Base-by-base conservation (phyloP, 30 jellyfish, hydroid and myxozoan genomes). In the Hydractinia symbiolongicarpus region DNA sequence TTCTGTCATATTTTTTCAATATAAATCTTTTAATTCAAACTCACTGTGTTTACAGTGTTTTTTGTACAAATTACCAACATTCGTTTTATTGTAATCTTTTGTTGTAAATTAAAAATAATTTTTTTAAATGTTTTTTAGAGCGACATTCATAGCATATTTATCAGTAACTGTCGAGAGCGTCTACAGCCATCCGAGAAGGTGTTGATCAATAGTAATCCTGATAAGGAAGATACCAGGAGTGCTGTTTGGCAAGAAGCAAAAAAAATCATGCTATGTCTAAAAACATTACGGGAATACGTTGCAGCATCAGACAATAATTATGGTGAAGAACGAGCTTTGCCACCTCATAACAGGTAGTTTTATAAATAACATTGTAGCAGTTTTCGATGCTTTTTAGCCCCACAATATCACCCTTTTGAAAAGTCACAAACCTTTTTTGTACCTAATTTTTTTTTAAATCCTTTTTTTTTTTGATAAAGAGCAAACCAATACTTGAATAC, bases 251-350 rank as follows among this genome's bases (percentile, higher is more conserved):
- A 82, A 66, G 94, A 81, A 54, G 96, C 98, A 16, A 82, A 90
- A 44, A 92, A 87, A 66, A 82, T 85, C 57, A 95, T 83, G 20
- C 79, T 87, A 50, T 92, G 98, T 76, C 79, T 92, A 75, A 86
- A 79, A 66, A 83, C 95, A 44, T 66, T 92, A 62, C 79, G 84
- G 51, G 98, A 84, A 58, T 92, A 92, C 69, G 90, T 87, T 15
- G 98, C 95, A 5, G 98, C 86, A 55, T 86, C 95, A 56, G 98
- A 92, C 62, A 87, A 79, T 58, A 70, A 87, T 78, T 87, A 78
- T 77, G 82, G 88, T 10, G 93, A 81, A 53, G 98, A 92, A 71
- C 61, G 98, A 5, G 84, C 95, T 4, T 54, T 86, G 55, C 91
- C 84, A 13, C 95, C 98, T 2, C 96, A 92, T 72, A 89, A 82